Evolutionary conservation across 2,797 vertebrate genomes (phyloP).

Genomic region (Apogon talboti): DNA sequence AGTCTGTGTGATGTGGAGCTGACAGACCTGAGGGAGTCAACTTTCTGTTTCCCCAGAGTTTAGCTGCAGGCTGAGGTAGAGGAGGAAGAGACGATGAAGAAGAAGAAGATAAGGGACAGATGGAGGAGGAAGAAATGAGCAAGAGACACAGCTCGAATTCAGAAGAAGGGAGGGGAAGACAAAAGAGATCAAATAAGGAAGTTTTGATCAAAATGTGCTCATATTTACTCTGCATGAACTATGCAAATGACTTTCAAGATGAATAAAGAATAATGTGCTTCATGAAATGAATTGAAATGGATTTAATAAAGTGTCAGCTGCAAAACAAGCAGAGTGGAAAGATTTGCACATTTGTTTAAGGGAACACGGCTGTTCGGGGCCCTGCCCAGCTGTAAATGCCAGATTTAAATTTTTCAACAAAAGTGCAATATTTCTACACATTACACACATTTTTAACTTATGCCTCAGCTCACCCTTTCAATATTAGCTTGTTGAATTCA

Average conservation of each 20-base stretch:
- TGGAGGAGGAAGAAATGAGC: slow-evolving; percentile 24
- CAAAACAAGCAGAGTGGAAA: slow-evolving; percentile 43
- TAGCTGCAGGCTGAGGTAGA: slow-evolving; percentile 38
- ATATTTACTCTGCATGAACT: slow-evolving; percentile 44
- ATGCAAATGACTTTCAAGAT: slow-evolving; percentile 38
- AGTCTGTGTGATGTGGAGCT: slow-evolving; percentile 51
- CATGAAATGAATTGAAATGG: slow-evolving; percentile 41
- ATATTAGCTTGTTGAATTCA: slow-evolving; percentile 34
- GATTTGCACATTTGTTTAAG: slow-evolving; percentile 46
- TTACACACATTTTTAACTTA: slow-evolving; percentile 41
- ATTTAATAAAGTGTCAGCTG: slow-evolving; percentile 61
- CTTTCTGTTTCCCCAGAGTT: slow-evolving; percentile 42
- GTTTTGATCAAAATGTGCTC: slow-evolving; percentile 40
- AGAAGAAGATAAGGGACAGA: slow-evolving; percentile 22
- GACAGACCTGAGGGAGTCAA: slow-evolving; percentile 37
- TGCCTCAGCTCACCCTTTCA: slow-evolving; percentile 23
- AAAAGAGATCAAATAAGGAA: slow-evolving; percentile 22
- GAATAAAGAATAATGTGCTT: slow-evolving; percentile 34
- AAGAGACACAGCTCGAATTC: slow-evolving; percentile 2
- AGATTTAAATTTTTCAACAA: slow-evolving; percentile 27
- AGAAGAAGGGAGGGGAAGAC: slow-evolving; percentile 3
- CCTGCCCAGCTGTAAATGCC: slow-evolving; percentile 42
- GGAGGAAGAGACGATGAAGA: background rate
- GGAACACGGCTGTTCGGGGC: slow-evolving; percentile 23
- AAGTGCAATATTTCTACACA: slow-evolving; percentile 20